Base-by-base conservation (phyloP, 1,140 invertebrate species). In the Whitmania pigra region DNA sequence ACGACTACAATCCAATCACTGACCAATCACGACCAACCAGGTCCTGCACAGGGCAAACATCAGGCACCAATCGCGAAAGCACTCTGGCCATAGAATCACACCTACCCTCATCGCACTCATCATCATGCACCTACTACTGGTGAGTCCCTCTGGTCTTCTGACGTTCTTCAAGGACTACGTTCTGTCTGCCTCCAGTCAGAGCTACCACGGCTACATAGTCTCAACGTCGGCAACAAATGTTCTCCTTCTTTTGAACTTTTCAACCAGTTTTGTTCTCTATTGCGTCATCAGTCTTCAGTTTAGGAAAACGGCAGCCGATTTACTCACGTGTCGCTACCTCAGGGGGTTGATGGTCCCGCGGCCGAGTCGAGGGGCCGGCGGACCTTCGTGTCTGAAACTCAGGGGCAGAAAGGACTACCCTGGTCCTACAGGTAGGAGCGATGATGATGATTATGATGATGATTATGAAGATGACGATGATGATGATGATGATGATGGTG, bases 221-320 rank as follows among this genome's bases (percentile, higher is more conserved):
- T 29, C 67, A 17, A 40, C 29, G 2, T 29, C 13, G 20, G 67
- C 27, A 11, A 53, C 43, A 6, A 70, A 70, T 18, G 22, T 70
- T 18, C 53, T 70, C 5, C 31, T 70, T 18, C 25, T 70, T 13
- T 7, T 67, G 25, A 73, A 73, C 55, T 71, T 73, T 53, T 40
- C 73, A 11, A 36, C 40, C 27, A 71, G 71, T 57, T 70, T 73
- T 22, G 69, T 73, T 5, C 43, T 73, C 27, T 73, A 73, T 69
- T 73, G 73, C 73, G 66, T 67, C 54, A 69, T 73, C 31, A 73
- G 69, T 57, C 49, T 66, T 20, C 31, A 53, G 15, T 73, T 73
- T 43, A 67, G 73, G 22, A 53, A 60, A 25, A 53, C 69, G 57
- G 40, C 68, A 40, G 43, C 57, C n/a, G 53, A 71, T 40, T 13